Evolutionary conservation across 2,888 invertebrate species (phyloP), one percentile per base, ranked within the genome.

Genomic region (Altica lythri): DNA sequence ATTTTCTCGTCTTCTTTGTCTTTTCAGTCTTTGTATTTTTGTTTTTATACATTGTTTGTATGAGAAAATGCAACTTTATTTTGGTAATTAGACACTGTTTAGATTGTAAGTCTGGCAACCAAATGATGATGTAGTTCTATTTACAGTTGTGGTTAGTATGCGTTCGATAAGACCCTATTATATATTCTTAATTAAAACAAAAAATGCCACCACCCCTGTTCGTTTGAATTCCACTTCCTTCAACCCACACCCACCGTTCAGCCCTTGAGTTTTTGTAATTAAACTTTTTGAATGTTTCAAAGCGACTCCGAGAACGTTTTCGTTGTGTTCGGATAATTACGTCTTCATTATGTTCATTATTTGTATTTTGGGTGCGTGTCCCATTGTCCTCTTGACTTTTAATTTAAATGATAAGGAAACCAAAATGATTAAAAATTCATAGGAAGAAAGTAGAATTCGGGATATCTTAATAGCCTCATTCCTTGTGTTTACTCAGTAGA

Each of bases 221-320:
- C 17, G 12, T 13, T 12, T 13, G 4, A 40, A 12, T 12, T 17
- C 40, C 6, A 10, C 8, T 10, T 25, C 14, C 40, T 4, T 8
- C 25, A 2, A 8, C 4, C 30, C 12, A 12, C 30, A 16, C 5
- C 19, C 32, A 16, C 17, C 12, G 2, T 13, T 29, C 13, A 3
- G 38, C 14, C 22, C 49, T 42, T 22, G 30, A 40, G 30, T 49
- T 49, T 49, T 49, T 42, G 49, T 49, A 49, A 49, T 49, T 49
- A 49, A 49, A 49, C 49, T 49, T 49, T 49, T 49, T 49, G 49
- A 49, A 49, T 49, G 40, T 49, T 49, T 49, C 32, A 40, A 49
- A 49, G 30, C 49, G 30, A 29, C 30, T 48, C 30, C 27, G 30
- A 38, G 48, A 22, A 48, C 38, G 37, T 30, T 40, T 49, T 49